Base-by-base conservation (phyloP, 2,888 invertebrate genomes). In the Neoascia interrupta region DNA sequence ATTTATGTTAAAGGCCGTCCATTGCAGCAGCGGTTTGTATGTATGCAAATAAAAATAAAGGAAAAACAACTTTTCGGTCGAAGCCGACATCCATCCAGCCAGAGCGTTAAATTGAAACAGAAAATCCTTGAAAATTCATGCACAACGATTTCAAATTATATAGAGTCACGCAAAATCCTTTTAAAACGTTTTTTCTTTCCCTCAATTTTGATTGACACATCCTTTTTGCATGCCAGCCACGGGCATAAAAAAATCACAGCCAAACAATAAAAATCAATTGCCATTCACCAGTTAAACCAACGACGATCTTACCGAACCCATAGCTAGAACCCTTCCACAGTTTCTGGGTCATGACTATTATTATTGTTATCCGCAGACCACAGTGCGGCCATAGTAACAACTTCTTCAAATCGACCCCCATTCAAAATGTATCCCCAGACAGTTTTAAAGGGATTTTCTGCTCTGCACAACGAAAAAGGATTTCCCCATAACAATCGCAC, bases 181-280 rank as follows among this genome's bases (percentile, higher is more conserved):
- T 45, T 8, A 47, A 54, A 56, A 47, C 37, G 19, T 21, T n/a
- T n/a, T n/a, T n/a, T 66, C 26, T 41, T 61, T 21, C 37, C 19
- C 26, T 37, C n/a, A 10, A 21, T 49, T 61, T 56, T 69, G 69
- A 75, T 74, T 69, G 75, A 63, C 75, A 63, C 56, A 31, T 63
- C 47, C 15, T 19, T 47, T 47, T 39, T 31, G 6, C 31, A 11
- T 43, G 28, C 41, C 13, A 56, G 19, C 18, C 10, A 4, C 11
- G 19, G 21, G 18, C 13, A 21, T 13, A 56, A 58, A 19, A 23
- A 49, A 76, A 28, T 34, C 49, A 53, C 58, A 64, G 53, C 39
- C 53, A 19, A 58, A 64, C 58, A 76, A 58, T 64, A 60, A 72
- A 64, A 76, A 72, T 76, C 76, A 76, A 72, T 76, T 72, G 70